phyloP scores from a whole-genome alignment of 2,113 vertebrate genomes.

The Diphyllodes magnificus region DNA sequence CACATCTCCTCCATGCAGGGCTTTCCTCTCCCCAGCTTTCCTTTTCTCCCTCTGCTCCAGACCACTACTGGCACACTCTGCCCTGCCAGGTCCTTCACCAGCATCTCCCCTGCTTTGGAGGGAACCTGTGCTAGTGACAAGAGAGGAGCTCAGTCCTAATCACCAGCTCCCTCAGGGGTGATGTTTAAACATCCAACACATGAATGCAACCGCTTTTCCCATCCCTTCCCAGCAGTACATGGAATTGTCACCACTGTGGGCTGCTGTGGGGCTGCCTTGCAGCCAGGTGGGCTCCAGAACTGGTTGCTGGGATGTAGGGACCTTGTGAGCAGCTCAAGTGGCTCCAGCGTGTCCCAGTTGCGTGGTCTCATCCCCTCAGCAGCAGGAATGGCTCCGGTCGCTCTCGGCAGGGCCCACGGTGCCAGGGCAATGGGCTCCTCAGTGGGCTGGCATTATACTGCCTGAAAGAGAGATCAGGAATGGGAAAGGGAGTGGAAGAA shows the following conservation, averaged over 20 bases:
- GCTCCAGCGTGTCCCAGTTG: background rate
- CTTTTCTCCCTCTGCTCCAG: background rate
- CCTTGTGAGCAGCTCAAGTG: fast-evolving
- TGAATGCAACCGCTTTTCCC: fast-evolving
- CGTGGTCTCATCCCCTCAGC: fast-evolving
- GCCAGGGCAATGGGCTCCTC: background rate
- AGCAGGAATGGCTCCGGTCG: fast-evolving
- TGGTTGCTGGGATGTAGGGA: fast-evolving
- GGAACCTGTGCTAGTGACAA: fast-evolving
- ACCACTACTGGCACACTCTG: background rate
- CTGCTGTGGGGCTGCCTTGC: background rate
- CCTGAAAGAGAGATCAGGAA: constrained; percentile 59
- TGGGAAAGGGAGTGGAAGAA: background rate
- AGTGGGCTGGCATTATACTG: background rate
- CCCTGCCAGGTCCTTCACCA: background rate
- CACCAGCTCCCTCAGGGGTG: background rate
- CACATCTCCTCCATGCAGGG: fast-evolving
- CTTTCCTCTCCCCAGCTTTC: background rate
- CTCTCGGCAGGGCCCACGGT: background rate
- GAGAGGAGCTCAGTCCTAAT: background rate
- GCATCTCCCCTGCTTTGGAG: background rate
- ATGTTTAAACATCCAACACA: fast-evolving
- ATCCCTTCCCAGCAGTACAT: fast-evolving
- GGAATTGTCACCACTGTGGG: fast-evolving
- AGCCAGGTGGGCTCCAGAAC: background rate